phyloP scores from a whole-genome alignment of 2,113 vertebrate species.

The Chamaea fasciata region DNA sequence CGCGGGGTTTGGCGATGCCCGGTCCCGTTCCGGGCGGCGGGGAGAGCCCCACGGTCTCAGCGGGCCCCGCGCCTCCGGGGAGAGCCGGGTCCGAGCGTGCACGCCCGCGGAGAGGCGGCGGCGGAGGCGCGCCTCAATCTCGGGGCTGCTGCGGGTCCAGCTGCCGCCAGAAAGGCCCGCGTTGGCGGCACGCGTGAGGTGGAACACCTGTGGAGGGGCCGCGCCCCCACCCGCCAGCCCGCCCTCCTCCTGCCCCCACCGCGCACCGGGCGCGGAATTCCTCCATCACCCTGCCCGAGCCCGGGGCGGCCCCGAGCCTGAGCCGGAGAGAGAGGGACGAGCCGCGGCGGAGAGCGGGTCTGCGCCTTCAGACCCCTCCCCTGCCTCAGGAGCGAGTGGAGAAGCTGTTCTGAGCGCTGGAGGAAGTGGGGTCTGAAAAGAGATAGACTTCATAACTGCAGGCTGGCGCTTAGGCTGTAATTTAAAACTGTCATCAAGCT shows the following conservation, averaged over 20 bases:
- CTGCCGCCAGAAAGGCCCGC: neutral
- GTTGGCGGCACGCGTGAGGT: neutral
- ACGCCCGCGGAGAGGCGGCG: neutral
- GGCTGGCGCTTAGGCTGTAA: slow-evolving; percentile 60
- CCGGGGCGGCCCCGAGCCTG: neutral
- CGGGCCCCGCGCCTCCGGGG: neutral
- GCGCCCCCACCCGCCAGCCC: neutral
- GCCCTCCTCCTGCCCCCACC: neutral
- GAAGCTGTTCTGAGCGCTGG: neutral
- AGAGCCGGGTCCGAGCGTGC: neutral
- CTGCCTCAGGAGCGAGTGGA: neutral
- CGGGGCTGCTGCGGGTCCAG: neutral
- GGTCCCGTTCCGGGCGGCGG: neutral
- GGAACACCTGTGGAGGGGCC: neutral
- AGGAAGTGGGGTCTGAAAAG: neutral
- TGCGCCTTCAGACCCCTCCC: neutral
- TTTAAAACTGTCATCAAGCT: slow-evolving; percentile 80
- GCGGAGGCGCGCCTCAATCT: neutral
- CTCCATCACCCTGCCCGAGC: neutral
- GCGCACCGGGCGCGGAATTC: neutral
- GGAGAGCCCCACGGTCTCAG: neutral
- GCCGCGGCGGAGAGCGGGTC: neutral
- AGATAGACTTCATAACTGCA: slow-evolving; percentile 58
- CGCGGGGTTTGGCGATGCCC: neutral
- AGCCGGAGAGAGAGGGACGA: neutral